phyloP scores from a whole-genome alignment of 2,888 invertebrate genomes.

The Andrena praecox region DNA sequence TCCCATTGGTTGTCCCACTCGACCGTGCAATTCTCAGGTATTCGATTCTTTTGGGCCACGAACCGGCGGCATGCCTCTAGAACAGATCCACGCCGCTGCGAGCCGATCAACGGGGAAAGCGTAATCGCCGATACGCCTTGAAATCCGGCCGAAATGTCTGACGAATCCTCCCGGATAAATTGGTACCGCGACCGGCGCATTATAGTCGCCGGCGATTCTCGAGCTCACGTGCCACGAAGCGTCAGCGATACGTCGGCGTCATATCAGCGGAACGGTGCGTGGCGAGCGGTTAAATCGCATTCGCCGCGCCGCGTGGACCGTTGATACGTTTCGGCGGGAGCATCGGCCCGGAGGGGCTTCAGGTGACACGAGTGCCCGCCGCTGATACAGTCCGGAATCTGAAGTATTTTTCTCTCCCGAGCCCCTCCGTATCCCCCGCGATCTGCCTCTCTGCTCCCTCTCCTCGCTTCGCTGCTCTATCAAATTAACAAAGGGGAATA shows the following conservation, averaged over 20 bases:
- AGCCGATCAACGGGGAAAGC: conserved; percentile 21
- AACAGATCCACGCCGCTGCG: not conserved
- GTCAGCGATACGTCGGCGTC: conserved; percentile 70
- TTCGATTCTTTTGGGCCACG: conserved; percentile 21
- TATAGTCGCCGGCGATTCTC: conserved; percentile 60
- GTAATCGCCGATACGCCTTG: conserved; percentile 42
- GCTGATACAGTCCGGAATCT: conserved; percentile 74
- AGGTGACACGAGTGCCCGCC: conserved; percentile 61
- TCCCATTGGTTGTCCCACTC: conserved; percentile 37
- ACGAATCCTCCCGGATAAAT: conserved; percentile 55
- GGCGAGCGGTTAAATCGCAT: conserved; percentile 69
- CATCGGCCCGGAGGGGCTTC: conserved; percentile 53
- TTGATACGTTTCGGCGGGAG: conserved; percentile 67
- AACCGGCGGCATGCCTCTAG: not conserved
- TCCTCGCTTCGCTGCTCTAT: conserved; percentile 59
- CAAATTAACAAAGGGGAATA: conserved; percentile 79
- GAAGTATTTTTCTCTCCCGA: conserved; percentile 76
- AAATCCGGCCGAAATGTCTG: conserved; percentile 43
- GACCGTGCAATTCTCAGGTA: conserved; percentile 34
- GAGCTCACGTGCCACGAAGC: conserved; percentile 62
- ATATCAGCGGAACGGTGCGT: conserved; percentile 63
- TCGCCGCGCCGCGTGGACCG: conserved; percentile 60
- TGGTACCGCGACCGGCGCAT: conserved; percentile 48
- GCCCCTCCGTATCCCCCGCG: conserved; percentile 33
- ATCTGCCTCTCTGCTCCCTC: conserved; percentile 24